These are phyloP conservation scores for Echinarachnius parma DNA, from an alignment of 53 echinoderm and acorn worm genomes.

Conservation along the genomic window DNA sequence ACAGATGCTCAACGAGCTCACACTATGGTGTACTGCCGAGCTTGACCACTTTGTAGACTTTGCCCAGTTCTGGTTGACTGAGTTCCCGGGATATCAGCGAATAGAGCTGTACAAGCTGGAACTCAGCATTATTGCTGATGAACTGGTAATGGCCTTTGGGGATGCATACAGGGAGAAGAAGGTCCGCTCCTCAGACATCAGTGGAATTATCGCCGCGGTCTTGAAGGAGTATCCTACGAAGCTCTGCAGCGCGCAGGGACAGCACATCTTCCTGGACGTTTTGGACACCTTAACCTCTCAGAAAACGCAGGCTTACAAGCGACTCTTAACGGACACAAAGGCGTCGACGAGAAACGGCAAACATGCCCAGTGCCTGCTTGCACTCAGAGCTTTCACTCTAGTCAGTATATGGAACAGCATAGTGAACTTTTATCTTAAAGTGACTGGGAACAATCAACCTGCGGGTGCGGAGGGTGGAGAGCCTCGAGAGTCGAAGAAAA, in stretches of 20 bases:
- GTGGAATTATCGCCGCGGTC: slow-evolving; percentile 56
- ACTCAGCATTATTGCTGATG: slow-evolving; percentile 80
- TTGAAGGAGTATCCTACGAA: slow-evolving; percentile 79
- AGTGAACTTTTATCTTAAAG: slow-evolving; percentile 65
- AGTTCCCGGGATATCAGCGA: slow-evolving; percentile 76
- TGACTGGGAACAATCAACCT: slow-evolving; percentile 2
- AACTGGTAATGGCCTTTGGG: slow-evolving; percentile 71
- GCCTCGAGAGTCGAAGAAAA: not conserved
- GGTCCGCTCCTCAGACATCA: slow-evolving; percentile 59
- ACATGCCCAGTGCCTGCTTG: slow-evolving; percentile 80
- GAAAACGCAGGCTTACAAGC: slow-evolving; percentile 74
- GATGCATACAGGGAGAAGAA: slow-evolving; percentile 53
- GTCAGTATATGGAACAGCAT: slow-evolving; percentile 83
- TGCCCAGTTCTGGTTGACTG: slow-evolving; percentile 86
- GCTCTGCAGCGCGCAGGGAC: slow-evolving; percentile 66
- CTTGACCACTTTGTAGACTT: slow-evolving; percentile 80
- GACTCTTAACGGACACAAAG: slow-evolving; percentile 70
- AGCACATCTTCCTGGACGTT: slow-evolving; percentile 81
- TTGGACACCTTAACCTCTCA: slow-evolving; percentile 87
- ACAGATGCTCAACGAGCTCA: slow-evolving; percentile 66
- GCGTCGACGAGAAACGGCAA: slow-evolving; percentile 69
- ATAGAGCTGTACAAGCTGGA: slow-evolving; percentile 77
- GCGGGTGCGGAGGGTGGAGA: slow-evolving; percentile 2
- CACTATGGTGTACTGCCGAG: slow-evolving; percentile 66
- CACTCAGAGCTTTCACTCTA: slow-evolving; percentile 74